Base-by-base conservation (phyloP, 2,888 invertebrate genomes). In the Agonopterix arenella region DNA sequence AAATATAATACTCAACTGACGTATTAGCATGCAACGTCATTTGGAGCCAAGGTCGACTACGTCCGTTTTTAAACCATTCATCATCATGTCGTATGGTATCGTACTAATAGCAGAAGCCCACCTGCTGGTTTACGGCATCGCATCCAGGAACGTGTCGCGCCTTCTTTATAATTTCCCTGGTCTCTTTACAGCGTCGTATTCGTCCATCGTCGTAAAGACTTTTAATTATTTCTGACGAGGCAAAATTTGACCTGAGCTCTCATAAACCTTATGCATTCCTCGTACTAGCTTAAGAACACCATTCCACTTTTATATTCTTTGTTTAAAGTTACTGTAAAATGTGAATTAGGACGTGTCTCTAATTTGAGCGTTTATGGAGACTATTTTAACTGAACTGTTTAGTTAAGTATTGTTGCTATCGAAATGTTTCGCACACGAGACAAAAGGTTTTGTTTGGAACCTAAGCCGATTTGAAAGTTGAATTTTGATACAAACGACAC, bases 181-280 rank as follows among this genome's bases (percentile, higher is more conserved):
- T 62, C 68, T 68, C 76, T 82, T 83, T 80, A 84, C 84, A 84
- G 77, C 81, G 71, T 75, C 80, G 80, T 80, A 78, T 73, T 76
- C 73, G 73, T 70, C 73, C 72, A 77, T 79, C 28, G 5, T 28
- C 80, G 76, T 80, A 80, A 81, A 79, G 71, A 75, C 73, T 78
- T 80, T 82, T 83, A 82, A 82, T 80, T 82, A 81, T 79, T 74
- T 80, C 74, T 76, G 76, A 75, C 73, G 70, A 70, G 65, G 74
- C 73, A 68, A 76, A 74, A 76, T 76, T 77, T 72, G 70, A 76
- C 71, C 73, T 61, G 66, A 60, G 55, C 64, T 13, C 40, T 28
- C 47, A 47, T 52, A 52, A 52, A 76, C 66, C 73, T 74, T 70
- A 67, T 72, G 70, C 69, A 70, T 78, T 76, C 72, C 76, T 76